Evolutionary conservation across 2,888 invertebrate genomes (phyloP).

Genomic region (Aspidiotus destructor): DNA sequence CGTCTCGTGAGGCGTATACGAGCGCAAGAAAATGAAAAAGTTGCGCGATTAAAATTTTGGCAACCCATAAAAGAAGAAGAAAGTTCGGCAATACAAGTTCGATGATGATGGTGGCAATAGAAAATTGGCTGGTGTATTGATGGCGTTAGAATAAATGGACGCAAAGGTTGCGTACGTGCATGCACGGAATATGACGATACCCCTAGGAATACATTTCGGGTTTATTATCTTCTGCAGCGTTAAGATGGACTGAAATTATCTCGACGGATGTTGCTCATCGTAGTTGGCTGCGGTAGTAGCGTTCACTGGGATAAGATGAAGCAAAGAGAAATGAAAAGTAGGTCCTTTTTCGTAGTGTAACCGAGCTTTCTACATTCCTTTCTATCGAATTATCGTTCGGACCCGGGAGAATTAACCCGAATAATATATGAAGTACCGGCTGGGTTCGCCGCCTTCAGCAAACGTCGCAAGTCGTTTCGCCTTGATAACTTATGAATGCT

Average conservation of each 20-base stretch:
- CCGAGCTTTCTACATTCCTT: conserved; percentile 26
- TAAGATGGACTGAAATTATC: conserved; percentile 21
- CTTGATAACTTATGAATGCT: neutral
- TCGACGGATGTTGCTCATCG: neutral
- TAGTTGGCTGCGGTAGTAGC: conserved; percentile 14
- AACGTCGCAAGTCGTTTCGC: neutral
- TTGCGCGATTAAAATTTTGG: neutral
- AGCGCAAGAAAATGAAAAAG: too few species aligned
- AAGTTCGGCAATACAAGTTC: neutral
- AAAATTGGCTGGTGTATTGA: neutral
- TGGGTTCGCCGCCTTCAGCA: neutral
- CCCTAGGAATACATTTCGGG: conserved; percentile 25
- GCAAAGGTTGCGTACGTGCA: neutral
- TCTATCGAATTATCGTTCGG: conserved; percentile 23
- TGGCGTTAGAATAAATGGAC: neutral
- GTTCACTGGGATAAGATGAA: conserved; percentile 22
- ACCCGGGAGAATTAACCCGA: conserved; percentile 29
- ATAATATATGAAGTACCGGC: conserved; percentile 15
- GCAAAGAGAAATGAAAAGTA: conserved; percentile 19
- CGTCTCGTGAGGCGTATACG: too few species aligned
- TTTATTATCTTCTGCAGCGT: conserved; percentile 24
- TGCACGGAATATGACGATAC: conserved; percentile 18
- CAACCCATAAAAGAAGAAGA: neutral
- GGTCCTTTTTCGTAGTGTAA: conserved; percentile 25
- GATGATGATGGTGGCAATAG: neutral